Percentiles rank a stretch among this genome's conserved stretches.
Conservation (phyloP, 2,888 invertebrate species). For the Epinotia ramella region DNA sequence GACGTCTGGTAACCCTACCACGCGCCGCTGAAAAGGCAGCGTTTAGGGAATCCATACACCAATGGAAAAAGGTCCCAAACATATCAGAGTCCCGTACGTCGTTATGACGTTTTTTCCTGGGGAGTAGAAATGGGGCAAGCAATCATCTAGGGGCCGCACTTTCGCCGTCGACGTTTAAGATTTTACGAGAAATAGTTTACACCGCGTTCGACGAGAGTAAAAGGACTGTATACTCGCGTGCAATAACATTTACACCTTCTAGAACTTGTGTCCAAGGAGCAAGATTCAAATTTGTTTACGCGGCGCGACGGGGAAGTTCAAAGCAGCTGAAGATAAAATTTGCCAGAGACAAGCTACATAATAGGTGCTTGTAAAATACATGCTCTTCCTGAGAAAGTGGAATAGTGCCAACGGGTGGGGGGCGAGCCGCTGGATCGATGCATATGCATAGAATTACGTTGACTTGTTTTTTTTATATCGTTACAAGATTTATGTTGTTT, state of each 20-base stretch:
- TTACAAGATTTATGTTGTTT: conserved; percentile 2
- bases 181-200: conserved; percentile 40
- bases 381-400: conserved; percentile 25
- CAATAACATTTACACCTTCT: conserved; percentile 5
- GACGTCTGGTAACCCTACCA: neutral
- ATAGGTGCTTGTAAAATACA: conserved; percentile 22
- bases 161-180: conserved; percentile 37
- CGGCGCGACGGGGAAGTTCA: neutral
- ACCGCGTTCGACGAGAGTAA: conserved; percentile 30
- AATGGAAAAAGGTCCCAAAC: neutral
- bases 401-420: conserved; percentile 21
- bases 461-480: conserved; percentile 14
- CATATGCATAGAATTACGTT: conserved; percentile 12
- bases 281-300: conserved; percentile 19
- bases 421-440: conserved; percentile 8
- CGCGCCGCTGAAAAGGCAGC: conserved; percentile 32
- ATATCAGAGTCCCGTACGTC: neutral
- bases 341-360: conserved; percentile 31
- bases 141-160: conserved; percentile 43
- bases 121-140: conserved; percentile 37
- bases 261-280: conserved; percentile 1
- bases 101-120: conserved; percentile 14
- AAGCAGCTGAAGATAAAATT: conserved; percentile 28
- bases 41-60: conserved; percentile 20
- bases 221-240: conserved; percentile 16